Evolutionary conservation across 2,888 invertebrate species (phyloP).

Genomic region (Rotaria macrura): DNA sequence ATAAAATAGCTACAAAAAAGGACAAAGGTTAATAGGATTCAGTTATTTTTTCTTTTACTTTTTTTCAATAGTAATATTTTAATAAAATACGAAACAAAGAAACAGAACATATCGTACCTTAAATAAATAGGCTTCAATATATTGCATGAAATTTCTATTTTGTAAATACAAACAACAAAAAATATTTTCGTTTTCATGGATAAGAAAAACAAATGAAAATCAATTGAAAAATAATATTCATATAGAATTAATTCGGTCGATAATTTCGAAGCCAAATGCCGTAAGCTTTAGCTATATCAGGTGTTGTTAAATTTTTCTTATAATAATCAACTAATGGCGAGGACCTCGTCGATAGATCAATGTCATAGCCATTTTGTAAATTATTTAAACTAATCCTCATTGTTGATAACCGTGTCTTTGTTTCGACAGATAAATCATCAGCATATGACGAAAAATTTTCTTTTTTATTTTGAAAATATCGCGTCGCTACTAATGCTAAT

Average conservation of each 20-base stretch:
- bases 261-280: background rate
- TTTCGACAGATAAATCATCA: background rate
- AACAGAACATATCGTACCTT: background rate
- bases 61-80: no score
- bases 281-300: background rate
- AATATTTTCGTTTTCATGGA: no score
- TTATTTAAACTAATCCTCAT: background rate
- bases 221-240: no score
- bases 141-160: no score
- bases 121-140: no score
- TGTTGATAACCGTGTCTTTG: background rate
- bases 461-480: background rate
- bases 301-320: background rate
- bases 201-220: no score
- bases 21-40: no score
- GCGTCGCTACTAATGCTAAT: background rate
- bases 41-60: no score
- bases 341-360: background rate
- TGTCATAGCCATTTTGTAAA: background rate
- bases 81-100: background rate
- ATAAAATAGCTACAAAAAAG: no score
- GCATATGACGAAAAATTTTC: background rate
- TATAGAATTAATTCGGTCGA: background rate
- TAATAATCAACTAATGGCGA: constrained; percentile 1
- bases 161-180: no score